Evolutionary conservation across 1,140 invertebrate species (phyloP), one percentile per base, ranked within the genome.

Genomic region (Lasaia peninsularis): DNA sequence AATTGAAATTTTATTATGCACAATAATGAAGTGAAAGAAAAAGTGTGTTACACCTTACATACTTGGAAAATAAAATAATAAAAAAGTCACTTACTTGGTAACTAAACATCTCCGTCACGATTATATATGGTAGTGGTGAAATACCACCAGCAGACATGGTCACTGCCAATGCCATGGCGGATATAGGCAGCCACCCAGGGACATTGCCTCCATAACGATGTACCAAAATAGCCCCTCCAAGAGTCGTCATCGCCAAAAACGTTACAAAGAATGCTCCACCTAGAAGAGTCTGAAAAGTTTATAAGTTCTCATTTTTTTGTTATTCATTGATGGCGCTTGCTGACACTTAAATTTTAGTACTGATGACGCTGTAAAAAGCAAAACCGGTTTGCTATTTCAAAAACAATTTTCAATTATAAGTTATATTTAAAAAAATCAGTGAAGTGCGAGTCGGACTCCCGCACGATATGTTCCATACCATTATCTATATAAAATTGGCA

Each of bases 101-200:
- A 37, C 64, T 74, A 31, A 79, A 78, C 57, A 74, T 64, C 21
- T 81, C 78, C 12, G 78, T 56, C 58, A 72, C 67, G 6, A 81
- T 58, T 6, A 81, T 60, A 16, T 67, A 78, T 0, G 78, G 71
- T 20, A 75, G n/a, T 0, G 76, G 67, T 5, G 58, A 60, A 0
- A 78, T 35, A 7, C 65, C 70, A 6, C 59, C 69, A 10, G 71
- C 61, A 21, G 65, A 75, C 18, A 58, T 66, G 51, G 57, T 67
- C 3, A 77, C 63, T 0, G 63, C 7, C 0, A 62, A 20, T 16
- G 77, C 52, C 48, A 84, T 71, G 0, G 65, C 56, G 1, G 64
- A 2, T 0, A 80, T 55, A 1, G 74, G 63, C 28, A 81, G 10
- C 78, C 76, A 80, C 14, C 60, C 61, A 0, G 75, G 75, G 1